These are phyloP conservation scores for Epizoanthus ramosus DNA, from an alignment of 92 coral and sea anemone species.

Conservation along the genomic window DNA sequence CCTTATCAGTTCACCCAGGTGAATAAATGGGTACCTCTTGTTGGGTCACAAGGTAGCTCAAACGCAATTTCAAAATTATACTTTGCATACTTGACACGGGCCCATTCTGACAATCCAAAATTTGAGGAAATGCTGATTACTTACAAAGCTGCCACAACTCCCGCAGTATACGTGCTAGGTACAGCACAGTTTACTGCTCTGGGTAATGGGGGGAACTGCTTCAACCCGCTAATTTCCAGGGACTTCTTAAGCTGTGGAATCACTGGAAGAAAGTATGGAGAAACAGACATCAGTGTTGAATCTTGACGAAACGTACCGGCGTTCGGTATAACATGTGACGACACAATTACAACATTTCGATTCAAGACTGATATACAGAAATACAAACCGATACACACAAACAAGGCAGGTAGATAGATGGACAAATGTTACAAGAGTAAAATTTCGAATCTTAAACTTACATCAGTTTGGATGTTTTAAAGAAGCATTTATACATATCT, in stretches of 20 bases:
- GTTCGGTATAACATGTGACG: no score
- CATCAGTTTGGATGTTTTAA: no score
- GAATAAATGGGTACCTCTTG: no score
- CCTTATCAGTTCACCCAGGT: no score
- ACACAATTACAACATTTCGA: no score
- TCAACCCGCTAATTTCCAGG: background rate
- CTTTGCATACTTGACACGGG: no score
- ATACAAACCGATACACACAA: background rate
- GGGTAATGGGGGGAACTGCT: background rate
- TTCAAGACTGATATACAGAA: no score
- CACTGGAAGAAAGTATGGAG: background rate
- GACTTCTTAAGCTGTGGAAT: conserved; percentile 11
- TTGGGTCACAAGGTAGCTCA: background rate
- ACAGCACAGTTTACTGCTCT: conserved; percentile 63
- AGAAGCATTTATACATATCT: no score
- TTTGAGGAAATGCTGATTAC: conserved; percentile 26
- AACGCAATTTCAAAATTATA: background rate
- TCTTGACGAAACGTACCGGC: no score
- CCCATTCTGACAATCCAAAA: background rate
- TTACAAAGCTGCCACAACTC: conserved; percentile 78
- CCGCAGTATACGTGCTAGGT: conserved; percentile 77
- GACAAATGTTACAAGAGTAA: background rate
- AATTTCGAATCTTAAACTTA: no score
- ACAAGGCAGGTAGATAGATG: background rate
- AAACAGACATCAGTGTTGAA: no score